Evolutionary conservation across 2,888 invertebrate species (phyloP).

Genomic region (Lasius fuliginosus): DNA sequence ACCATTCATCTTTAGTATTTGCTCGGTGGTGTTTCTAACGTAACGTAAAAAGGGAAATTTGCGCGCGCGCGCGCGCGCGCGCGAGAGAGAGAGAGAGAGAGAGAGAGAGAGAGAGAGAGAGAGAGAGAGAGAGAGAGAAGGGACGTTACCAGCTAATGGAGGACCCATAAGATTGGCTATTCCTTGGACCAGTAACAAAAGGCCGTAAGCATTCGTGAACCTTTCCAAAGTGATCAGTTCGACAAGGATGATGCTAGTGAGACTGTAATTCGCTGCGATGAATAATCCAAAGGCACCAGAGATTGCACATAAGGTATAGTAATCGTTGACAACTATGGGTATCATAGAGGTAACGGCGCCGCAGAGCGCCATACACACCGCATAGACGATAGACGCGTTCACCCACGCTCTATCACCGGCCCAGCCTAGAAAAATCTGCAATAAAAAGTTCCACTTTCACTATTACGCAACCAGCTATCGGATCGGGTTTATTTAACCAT

Average conservation of each 20-base stretch:
- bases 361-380: constrained; percentile 92
- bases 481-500: not conserved
- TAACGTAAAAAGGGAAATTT: not conserved
- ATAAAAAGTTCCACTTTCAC: constrained; percentile 30
- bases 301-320: constrained; percentile 88
- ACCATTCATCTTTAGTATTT: not conserved
- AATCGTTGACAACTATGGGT: constrained; percentile 88
- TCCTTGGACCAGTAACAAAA: constrained; percentile 95
- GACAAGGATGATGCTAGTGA: constrained; percentile 96
- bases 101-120: too few relatives aligned
- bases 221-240: constrained; percentile 96
- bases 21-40: not conserved
- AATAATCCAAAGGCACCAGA: constrained; percentile 95
- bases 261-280: constrained; percentile 96
- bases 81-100: too few relatives aligned
- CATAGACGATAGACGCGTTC: constrained; percentile 93
- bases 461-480: not conserved
- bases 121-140: not conserved
- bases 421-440: constrained; percentile 94
- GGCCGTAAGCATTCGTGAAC: constrained; percentile 96
- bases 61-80: too few relatives aligned
- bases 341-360: constrained; percentile 90
- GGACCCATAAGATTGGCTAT: constrained; percentile 96
- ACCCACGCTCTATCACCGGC: constrained; percentile 94
- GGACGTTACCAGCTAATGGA: constrained; percentile 92